Percentiles rank a stretch among this genome's conserved stretches.
Conservation (phyloP, 2,797 vertebrate genomes). For the Hafferia zeledoni region DNA sequence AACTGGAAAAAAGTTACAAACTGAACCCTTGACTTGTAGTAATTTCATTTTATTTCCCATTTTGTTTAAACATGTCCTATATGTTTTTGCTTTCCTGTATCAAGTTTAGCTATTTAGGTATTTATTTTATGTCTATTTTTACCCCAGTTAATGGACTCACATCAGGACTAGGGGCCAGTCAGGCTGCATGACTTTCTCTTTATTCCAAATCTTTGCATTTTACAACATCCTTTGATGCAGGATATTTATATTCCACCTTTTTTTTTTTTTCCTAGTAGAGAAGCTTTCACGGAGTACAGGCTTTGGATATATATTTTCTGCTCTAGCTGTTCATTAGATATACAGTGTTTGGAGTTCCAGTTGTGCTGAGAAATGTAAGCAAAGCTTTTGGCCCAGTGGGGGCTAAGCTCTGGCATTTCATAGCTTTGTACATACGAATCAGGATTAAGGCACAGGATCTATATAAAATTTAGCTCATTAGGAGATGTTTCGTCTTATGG, state of each 20-base stretch:
- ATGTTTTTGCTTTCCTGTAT: neutral
- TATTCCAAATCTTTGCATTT: neutral
- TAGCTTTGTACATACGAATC: slow-evolving; percentile 7
- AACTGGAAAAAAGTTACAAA: neutral
- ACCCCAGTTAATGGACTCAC: neutral
- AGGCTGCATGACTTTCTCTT: neutral
- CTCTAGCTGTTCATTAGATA: slow-evolving; percentile 26
- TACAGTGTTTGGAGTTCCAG: slow-evolving; percentile 22
- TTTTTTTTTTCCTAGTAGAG: neutral
- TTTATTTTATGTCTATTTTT: slow-evolving; percentile 6
- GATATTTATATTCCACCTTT: slow-evolving; percentile 36
- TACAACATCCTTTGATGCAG: neutral
- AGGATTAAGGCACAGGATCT: slow-evolving; percentile 1
- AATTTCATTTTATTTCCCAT: neutral
- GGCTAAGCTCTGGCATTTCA: slow-evolving; percentile 14
- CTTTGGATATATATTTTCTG: slow-evolving; percentile 34
- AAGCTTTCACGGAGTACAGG: neutral
- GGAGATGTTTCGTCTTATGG: neutral
- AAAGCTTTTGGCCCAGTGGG: slow-evolving; percentile 53
- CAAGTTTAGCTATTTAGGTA: neutral
- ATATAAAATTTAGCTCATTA: slow-evolving; percentile 26
- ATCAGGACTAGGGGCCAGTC: neutral
- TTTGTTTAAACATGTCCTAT: neutral
- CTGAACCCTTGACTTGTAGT: neutral
- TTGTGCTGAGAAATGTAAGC: slow-evolving; percentile 45